Evolutionary conservation across 2,113 vertebrate genomes (phyloP).

Genomic region (Garra rufa): DNA sequence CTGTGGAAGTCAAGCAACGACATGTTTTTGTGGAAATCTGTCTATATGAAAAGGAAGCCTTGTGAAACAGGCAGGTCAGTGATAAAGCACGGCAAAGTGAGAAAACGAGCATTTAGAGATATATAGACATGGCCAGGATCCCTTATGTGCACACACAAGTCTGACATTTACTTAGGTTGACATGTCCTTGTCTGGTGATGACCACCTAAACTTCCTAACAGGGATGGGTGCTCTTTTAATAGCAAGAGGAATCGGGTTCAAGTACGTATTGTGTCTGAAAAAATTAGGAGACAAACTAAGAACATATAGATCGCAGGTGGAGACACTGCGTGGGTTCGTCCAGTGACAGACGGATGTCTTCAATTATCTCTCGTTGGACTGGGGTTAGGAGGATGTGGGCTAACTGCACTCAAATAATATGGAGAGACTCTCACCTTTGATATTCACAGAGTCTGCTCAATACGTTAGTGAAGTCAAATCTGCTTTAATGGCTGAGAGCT

Average conservation of each 20-base stretch:
- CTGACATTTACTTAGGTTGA: not conserved
- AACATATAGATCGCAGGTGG: not conserved
- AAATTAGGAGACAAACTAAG: not conserved
- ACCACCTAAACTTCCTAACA: constrained; percentile 6
- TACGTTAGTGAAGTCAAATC: not conserved
- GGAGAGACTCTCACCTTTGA: not conserved
- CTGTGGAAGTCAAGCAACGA: not conserved
- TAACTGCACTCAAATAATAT: not conserved
- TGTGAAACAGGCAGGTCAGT: not conserved
- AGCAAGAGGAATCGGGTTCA: not conserved
- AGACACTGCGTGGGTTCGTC: not conserved
- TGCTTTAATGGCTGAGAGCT: not conserved
- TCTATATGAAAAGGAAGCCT: not conserved
- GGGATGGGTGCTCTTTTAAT: not conserved
- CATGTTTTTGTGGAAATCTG: not conserved
- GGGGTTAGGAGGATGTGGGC: not conserved
- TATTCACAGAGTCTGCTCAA: not conserved
- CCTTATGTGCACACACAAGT: not conserved
- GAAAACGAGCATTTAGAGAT: not conserved
- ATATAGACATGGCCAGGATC: not conserved
- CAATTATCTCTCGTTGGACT: not conserved
- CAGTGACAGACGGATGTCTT: constrained; percentile 2
- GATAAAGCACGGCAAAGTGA: constrained; percentile 6
- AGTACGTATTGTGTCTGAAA: not conserved
- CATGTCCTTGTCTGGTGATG: constrained; percentile 20